Conservation (phyloP, 2,113 vertebrate species). For the Malurus cyaneus region DNA sequence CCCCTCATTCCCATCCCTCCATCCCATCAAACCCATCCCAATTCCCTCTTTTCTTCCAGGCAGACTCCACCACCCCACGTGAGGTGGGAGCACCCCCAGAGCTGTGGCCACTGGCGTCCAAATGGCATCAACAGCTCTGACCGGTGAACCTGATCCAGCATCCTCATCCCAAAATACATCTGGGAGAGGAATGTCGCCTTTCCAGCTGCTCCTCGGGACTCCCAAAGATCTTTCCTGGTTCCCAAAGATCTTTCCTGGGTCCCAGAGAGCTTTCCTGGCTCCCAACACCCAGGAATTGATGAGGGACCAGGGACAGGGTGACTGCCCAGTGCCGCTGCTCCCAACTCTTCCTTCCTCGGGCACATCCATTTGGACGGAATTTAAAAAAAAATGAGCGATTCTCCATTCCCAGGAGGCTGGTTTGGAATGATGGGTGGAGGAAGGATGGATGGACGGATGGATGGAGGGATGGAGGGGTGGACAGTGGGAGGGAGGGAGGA, state of each 20-base stretch:
- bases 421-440: background rate
- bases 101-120: fast-evolving
- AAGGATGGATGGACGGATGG: background rate
- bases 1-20: background rate
- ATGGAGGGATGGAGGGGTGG: too few species aligned
- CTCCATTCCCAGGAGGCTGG: fast-evolving
- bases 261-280: background rate
- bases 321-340: background rate
- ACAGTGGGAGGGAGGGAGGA: too few species aligned
- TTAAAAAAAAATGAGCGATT: fast-evolving
- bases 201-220: background rate
- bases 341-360: background rate
- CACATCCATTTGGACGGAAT: background rate
- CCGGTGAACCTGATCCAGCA: background rate
- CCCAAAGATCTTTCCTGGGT: background rate
- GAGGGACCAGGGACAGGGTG: fast-evolving
- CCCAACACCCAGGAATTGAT: fast-evolving
- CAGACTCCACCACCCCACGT: fast-evolving
- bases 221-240: background rate
- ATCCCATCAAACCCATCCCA: background rate
- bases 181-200: fast-evolving
- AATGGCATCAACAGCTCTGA: background rate
- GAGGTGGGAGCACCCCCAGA: background rate
- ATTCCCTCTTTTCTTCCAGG: background rate
- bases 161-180: background rate